A percentile compares a stretch with the other conserved stretches of the same genome.
These are phyloP conservation scores for Rana temporaria DNA, from an alignment of 2,113 vertebrate species.

Conservation along the genomic window DNA sequence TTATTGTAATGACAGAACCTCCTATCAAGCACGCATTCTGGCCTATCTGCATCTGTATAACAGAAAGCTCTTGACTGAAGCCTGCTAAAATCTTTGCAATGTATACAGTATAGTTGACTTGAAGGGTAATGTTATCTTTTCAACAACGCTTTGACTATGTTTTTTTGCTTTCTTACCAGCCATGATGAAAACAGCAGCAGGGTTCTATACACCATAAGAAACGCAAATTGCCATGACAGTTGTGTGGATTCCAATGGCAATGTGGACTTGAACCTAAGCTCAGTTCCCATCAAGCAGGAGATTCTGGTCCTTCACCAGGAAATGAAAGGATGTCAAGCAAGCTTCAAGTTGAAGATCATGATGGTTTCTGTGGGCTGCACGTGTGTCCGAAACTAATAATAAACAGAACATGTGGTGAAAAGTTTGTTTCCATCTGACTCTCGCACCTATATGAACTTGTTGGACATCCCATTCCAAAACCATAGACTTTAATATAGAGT, in stretches of 20 bases:
- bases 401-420: neutral
- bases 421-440: neutral
- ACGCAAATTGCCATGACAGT: neutral
- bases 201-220: slow-evolving; percentile 6
- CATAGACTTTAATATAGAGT: too few relatives aligned
- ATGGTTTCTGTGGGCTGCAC: slow-evolving; percentile 50
- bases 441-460: too few relatives aligned
- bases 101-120: too few relatives aligned
- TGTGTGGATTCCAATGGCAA: slow-evolving; percentile 9
- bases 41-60: neutral
- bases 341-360: slow-evolving; percentile 23
- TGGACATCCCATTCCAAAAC: too few relatives aligned
- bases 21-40: too few relatives aligned
- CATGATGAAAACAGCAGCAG: slow-evolving; percentile 63
- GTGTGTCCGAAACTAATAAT: slow-evolving; percentile 7
- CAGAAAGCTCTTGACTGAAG: neutral
- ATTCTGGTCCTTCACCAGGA: slow-evolving; percentile 44
- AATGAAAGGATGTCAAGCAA: neutral
- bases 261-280: neutral
- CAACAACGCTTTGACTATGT: neutral
- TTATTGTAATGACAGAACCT: too few relatives aligned
- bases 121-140: too few relatives aligned
- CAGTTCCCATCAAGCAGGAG: slow-evolving; percentile 44
- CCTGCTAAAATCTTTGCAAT: neutral
- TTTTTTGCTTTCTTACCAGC: slow-evolving; percentile 56